These are phyloP conservation scores for Hololepta plana DNA, from an alignment of 2,888 invertebrate genomes.

Conservation along the genomic window DNA sequence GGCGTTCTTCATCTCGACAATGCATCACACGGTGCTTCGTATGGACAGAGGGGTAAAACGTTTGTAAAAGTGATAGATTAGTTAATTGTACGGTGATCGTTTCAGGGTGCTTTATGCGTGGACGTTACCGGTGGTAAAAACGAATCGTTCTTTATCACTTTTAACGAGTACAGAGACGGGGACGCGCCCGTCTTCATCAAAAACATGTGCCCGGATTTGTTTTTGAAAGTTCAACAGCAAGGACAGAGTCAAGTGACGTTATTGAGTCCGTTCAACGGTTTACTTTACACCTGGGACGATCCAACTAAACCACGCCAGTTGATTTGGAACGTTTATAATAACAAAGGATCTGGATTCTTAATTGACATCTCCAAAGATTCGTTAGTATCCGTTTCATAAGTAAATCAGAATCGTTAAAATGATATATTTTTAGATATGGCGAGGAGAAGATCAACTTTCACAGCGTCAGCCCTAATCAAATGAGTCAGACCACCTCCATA, in stretches of 20 bases:
- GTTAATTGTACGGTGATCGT: constrained; percentile 14
- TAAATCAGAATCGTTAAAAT: not conserved
- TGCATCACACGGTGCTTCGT: constrained; percentile 55
- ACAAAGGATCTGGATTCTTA: constrained; percentile 51
- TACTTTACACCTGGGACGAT: constrained; percentile 76
- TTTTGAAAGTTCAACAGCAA: constrained; percentile 58
- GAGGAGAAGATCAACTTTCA: constrained; percentile 57
- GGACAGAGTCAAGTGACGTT: constrained; percentile 47
- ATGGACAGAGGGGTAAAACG: constrained; percentile 73
- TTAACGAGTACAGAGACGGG: constrained; percentile 55
- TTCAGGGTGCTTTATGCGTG: constrained; percentile 48
- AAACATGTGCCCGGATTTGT: constrained; percentile 67
- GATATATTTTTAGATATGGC: constrained; percentile 31
- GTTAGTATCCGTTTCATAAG: constrained; percentile 27
- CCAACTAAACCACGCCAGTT: constrained; percentile 52
- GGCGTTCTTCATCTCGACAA: constrained; percentile 51
- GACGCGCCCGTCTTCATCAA: constrained; percentile 70
- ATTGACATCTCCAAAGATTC: constrained; percentile 55
- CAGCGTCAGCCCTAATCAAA: constrained; percentile 40
- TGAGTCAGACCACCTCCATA: constrained; percentile 15
- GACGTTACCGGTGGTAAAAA: constrained; percentile 57
- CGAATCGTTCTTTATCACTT: constrained; percentile 53
- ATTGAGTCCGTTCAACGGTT: constrained; percentile 54
- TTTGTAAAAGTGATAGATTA: too few species aligned
- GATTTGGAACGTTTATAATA: constrained; percentile 69